A percentile compares a stretch with the other conserved stretches of the same genome.
Evolutionary conservation across 2,797 vertebrate genomes (phyloP).

Genomic region (Salmo trutta): DNA sequence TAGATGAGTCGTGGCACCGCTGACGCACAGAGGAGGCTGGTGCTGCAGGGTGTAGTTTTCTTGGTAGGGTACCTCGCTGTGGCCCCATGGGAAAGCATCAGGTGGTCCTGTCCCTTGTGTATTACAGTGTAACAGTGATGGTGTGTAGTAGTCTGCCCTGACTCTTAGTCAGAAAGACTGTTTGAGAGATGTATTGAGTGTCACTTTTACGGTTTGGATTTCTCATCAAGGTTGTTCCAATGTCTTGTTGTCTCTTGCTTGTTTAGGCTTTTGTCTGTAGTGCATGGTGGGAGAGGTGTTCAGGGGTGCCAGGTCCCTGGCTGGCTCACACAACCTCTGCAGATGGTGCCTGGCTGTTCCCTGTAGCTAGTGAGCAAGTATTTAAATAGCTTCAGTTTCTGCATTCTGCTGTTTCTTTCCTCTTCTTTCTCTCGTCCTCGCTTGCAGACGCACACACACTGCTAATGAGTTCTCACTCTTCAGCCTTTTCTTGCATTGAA

Average conservation of each 20-base stretch:
- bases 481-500: background rate
- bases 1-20: conserved; percentile 4
- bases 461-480: background rate
- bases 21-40: background rate
- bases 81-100: background rate
- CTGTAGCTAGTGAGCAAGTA: conserved; percentile 9
- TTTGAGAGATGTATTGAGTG: background rate
- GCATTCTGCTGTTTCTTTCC: background rate
- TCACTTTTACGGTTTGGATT: background rate
- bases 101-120: no score
- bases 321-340: conserved; percentile 2
- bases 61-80: background rate
- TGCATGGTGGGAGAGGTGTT: background rate
- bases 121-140: background rate
- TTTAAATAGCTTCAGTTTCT: conserved; percentile 2
- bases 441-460: background rate
- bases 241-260: background rate
- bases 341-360: conserved; percentile 19
- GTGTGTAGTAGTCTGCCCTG: background rate
- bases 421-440: no score
- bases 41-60: background rate
- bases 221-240: no score
- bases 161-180: background rate
- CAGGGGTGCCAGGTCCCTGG: background rate
- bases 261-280: background rate